These are phyloP conservation scores for Cynopterus brachyotis DNA, from an alignment of 2,113 vertebrate species.

Conservation along the genomic window DNA sequence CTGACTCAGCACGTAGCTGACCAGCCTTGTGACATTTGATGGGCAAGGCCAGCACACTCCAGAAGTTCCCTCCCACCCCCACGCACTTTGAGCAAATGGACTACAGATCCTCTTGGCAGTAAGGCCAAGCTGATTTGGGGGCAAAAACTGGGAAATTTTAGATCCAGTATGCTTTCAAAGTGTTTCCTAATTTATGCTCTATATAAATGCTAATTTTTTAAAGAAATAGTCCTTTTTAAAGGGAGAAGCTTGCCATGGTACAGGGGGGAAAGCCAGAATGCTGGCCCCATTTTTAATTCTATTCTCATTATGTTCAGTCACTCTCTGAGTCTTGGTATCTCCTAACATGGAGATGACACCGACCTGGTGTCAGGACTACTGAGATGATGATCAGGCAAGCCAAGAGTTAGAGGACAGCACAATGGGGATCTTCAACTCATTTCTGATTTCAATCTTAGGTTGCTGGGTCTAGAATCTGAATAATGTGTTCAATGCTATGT, in stretches of 20 bases:
- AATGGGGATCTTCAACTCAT: not conserved
- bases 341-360: not conserved
- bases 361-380: not conserved
- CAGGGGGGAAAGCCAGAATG: not conserved
- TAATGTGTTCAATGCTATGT: not conserved
- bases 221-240: not conserved
- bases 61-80: not conserved
- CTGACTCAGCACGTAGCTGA: not conserved
- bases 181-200: not conserved
- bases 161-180: slow-evolving; percentile 1
- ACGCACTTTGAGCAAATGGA: not conserved
- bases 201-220: not conserved
- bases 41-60: not conserved
- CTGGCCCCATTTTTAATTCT: not conserved
- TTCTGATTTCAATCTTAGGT: not conserved
- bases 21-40: not conserved
- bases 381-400: not conserved
- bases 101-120: not conserved
- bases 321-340: not conserved
- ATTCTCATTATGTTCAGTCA: too few relatives aligned
- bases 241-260: not conserved
- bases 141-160: not conserved
- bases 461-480: slow-evolving; percentile 9
- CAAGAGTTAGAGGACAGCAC: not conserved
- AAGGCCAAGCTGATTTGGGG: not conserved